Evolutionary conservation across 1,140 invertebrate species (phyloP).

Genomic region (Drosophila lacertosa): DNA sequence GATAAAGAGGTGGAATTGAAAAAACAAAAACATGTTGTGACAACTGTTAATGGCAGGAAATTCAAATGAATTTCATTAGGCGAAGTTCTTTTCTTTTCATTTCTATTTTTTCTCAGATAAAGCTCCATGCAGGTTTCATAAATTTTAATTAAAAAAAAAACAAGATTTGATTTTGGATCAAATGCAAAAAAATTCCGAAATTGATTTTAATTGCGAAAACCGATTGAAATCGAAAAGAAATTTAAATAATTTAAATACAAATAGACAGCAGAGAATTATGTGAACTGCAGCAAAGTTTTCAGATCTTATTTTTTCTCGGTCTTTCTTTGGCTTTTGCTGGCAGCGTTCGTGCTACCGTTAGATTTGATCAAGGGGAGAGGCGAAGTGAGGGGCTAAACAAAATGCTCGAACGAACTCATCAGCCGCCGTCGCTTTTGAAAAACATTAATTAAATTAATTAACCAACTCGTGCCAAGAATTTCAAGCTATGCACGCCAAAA

Average conservation of each 20-base stretch:
- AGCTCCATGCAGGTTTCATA: slow-evolving; percentile 7
- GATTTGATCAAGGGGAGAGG: slow-evolving; percentile 34
- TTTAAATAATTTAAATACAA: slow-evolving; percentile 69
- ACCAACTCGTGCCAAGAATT: slow-evolving; percentile 78
- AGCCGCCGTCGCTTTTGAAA: slow-evolving; percentile 66
- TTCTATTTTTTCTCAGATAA: not conserved
- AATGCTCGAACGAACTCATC: slow-evolving; percentile 37
- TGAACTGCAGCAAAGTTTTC: slow-evolving; percentile 29
- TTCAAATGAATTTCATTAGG: slow-evolving; percentile 47
- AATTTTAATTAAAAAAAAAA: slow-evolving; percentile 39
- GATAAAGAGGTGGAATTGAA: slow-evolving; percentile 9
- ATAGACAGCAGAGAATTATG: too few species aligned
- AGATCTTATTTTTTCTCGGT: slow-evolving; percentile 23
- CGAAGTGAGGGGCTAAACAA: slow-evolving; percentile 1
- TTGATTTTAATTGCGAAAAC: slow-evolving; percentile 21
- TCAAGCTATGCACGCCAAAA: slow-evolving; percentile 47
- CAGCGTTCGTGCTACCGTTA: slow-evolving; percentile 71
- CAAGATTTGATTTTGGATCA: slow-evolving; percentile 27
- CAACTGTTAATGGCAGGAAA: slow-evolving; percentile 33
- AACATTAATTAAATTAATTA: slow-evolving; percentile 83
- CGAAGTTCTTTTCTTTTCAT: not conserved
- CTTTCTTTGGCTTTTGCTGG: slow-evolving; percentile 35
- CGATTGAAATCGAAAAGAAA: slow-evolving; percentile 60
- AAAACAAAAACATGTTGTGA: slow-evolving; percentile 47
- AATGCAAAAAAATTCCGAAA: slow-evolving; percentile 28